Evolutionary conservation across 2,888 invertebrate species (phyloP).

Genomic region (Eulithis prunata): DNA sequence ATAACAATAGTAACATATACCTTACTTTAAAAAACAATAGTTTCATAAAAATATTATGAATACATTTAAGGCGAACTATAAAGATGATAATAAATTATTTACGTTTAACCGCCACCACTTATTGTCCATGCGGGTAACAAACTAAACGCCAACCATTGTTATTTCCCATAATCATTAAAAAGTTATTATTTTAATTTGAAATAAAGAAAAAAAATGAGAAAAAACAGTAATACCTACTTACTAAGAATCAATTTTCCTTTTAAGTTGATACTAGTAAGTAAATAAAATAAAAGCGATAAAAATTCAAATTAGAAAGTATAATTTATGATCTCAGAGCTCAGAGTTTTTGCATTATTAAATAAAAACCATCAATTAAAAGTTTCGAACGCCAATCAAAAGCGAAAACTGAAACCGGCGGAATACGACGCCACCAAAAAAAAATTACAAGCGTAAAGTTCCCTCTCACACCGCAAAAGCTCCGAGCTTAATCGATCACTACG

Average conservation of each 20-base stretch:
- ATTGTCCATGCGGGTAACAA: slow-evolving; percentile 25
- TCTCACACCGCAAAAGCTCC: slow-evolving; percentile 55
- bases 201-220: slow-evolving; percentile 25
- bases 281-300: not conserved
- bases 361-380: slow-evolving; percentile 40
- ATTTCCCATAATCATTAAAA: slow-evolving; percentile 34
- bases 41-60: too few relatives aligned
- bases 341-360: slow-evolving; percentile 25
- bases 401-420: slow-evolving; percentile 46
- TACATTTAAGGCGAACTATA: slow-evolving; percentile 4
- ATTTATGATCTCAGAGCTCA: not conserved
- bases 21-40: too few relatives aligned
- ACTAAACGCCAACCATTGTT: slow-evolving; percentile 23
- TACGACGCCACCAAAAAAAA: slow-evolving; percentile 50
- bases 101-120: slow-evolving; percentile 10
- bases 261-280: not conserved
- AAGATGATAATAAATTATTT: slow-evolving; percentile 2
- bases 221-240: not conserved
- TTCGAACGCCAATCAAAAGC: slow-evolving; percentile 40
- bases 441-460: slow-evolving; percentile 52
- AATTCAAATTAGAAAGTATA: not conserved
- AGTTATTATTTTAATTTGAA: slow-evolving; percentile 27
- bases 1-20: too few relatives aligned
- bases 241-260: not conserved
- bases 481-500: slow-evolving; percentile 60